Percentiles rank a stretch among this genome's conserved stretches.
Evolutionary conservation across 2,113 vertebrate genomes (phyloP).

Genomic region (Ciconia boyciana): DNA sequence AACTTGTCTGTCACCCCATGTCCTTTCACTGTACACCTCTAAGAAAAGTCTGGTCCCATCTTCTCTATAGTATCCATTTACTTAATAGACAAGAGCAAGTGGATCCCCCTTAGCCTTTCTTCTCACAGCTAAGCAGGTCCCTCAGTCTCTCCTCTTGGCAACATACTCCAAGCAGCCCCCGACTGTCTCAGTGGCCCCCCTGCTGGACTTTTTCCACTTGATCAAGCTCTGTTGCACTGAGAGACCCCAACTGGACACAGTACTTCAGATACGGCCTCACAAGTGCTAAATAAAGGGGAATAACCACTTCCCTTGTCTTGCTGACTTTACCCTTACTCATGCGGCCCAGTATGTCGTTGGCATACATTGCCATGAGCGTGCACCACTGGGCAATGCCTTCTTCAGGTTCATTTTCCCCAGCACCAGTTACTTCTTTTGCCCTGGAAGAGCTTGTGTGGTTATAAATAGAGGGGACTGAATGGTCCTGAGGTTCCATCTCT

Average conservation of each 20-base stretch:
- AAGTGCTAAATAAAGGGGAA: background rate
- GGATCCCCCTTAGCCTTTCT: background rate
- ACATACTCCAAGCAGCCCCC: background rate
- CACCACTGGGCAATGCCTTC: background rate
- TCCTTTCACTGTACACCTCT: background rate
- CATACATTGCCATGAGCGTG: accelerated
- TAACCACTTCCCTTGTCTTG: background rate
- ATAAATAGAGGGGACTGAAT: background rate
- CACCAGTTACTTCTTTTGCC: background rate
- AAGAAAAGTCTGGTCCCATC: background rate
- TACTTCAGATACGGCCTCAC: background rate
- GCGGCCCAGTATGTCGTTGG: background rate
- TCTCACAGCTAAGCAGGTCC: background rate
- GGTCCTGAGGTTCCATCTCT: background rate
- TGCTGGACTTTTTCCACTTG: background rate
- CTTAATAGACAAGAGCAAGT: background rate
- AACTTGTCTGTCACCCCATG: background rate
- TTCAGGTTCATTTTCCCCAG: background rate
- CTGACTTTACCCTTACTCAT: background rate
- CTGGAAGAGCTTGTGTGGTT: background rate
- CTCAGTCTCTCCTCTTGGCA: background rate
- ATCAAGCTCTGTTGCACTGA: background rate
- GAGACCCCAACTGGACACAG: background rate
- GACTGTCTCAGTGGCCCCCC: background rate
- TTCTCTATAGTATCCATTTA: background rate